phyloP scores from a whole-genome alignment of 2,113 vertebrate genomes.

The Pelvicachromis taeniatus region DNA sequence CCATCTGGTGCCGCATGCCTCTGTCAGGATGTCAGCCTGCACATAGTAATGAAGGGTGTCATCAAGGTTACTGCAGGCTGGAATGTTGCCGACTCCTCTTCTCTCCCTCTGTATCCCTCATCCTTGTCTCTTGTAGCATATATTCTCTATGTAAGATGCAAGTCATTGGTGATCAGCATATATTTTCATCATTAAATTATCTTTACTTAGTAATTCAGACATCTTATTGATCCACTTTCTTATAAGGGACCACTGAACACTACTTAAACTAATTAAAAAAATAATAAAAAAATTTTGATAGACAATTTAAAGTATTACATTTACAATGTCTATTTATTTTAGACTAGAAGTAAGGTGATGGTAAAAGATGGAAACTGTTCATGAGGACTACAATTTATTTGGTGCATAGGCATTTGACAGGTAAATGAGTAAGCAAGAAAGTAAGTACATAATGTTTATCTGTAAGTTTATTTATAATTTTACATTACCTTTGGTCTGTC shows the following conservation, averaged over 20 bases:
- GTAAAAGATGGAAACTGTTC: neutral
- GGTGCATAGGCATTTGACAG: neutral
- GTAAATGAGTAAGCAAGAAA: neutral
- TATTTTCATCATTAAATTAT: neutral
- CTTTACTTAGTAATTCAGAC: neutral
- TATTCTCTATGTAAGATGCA: constrained; percentile 3
- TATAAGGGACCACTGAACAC: neutral
- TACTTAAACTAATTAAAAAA: neutral
- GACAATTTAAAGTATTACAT: neutral
- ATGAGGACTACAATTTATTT: neutral
- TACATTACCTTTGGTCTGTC: neutral
- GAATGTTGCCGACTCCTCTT: constrained; percentile 51
- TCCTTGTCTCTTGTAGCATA: constrained; percentile 6
- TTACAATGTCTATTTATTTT: neutral
- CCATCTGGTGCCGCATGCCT: constrained; percentile 75
- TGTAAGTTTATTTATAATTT: neutral
- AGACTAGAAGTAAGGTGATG: neutral
- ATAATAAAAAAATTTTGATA: neutral
- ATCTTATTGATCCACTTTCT: neutral
- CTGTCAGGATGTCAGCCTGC: constrained; percentile 73
- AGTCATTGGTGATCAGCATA: neutral
- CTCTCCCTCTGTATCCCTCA: neutral
- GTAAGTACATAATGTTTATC: neutral
- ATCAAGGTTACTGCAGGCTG: constrained; percentile 75
- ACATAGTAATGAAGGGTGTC: constrained; percentile 77